Conservation (phyloP, 2,888 invertebrate genomes). For the Heliconius aoede region DNA sequence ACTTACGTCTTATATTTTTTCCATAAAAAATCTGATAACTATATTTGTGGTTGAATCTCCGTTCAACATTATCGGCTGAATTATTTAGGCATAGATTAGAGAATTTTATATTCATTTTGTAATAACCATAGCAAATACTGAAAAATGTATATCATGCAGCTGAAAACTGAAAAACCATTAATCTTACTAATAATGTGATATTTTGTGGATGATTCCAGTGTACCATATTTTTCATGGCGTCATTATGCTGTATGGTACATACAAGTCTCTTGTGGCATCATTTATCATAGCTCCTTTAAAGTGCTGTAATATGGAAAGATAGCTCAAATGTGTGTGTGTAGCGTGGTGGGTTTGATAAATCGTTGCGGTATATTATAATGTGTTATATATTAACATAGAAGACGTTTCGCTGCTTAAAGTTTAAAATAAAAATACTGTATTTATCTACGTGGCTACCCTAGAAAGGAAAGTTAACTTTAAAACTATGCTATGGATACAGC, state of each 20-base stretch:
- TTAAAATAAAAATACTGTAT: neutral
- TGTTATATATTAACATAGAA: constrained; percentile 1
- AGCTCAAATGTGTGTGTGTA: constrained; percentile 11
- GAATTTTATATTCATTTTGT: neutral
- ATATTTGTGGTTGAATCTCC: too few species aligned
- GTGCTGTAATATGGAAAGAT: constrained; percentile 22
- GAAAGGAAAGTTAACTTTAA: neutral
- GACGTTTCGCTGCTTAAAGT: neutral
- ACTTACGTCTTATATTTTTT: neutral
- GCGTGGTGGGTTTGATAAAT: constrained; percentile 12
- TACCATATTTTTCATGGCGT: constrained; percentile 19
- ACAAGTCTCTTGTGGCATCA: constrained; percentile 24
- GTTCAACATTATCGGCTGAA: too few species aligned
- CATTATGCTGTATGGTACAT: constrained; percentile 17
- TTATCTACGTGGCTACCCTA: neutral
- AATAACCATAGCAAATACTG: neutral
- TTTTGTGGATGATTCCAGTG: constrained; percentile 7
- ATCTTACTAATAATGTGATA: constrained; percentile 26
- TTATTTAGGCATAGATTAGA: too few species aligned
- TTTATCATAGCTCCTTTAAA: constrained; percentile 25
- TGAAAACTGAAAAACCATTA: constrained; percentile 11
- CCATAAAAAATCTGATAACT: too few species aligned
- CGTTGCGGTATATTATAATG: neutral
- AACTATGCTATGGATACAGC: neutral
- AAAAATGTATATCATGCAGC: neutral